Percentiles rank a stretch among this genome's conserved stretches.
phyloP scores from a whole-genome alignment of 1,140 invertebrate genomes.

The Listronotus oregonensis region DNA sequence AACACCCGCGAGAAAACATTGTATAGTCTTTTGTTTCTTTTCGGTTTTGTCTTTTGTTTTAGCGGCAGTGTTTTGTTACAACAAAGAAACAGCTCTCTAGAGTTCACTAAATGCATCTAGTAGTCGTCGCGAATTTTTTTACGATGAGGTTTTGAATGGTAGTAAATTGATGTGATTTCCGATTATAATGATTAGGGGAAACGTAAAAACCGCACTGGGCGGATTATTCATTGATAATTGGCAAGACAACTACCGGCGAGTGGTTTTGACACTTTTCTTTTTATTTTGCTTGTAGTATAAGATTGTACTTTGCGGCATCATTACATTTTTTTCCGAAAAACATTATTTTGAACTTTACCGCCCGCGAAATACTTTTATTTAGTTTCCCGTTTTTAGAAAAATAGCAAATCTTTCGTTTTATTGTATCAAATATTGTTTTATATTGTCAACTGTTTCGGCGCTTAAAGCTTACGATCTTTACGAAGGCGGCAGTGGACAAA shows the following conservation, averaged over 20 bases:
- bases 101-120: slow-evolving; percentile 19
- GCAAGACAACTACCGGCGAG: slow-evolving; percentile 1
- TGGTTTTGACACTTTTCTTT: slow-evolving; percentile 11
- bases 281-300: slow-evolving; percentile 4
- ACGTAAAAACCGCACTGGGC: slow-evolving; percentile 2
- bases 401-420: too few species aligned
- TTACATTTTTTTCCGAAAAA: too few species aligned
- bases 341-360: too few species aligned
- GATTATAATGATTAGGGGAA: slow-evolving; percentile 3
- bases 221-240: slow-evolving; percentile 8
- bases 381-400: too few species aligned
- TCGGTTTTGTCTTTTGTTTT: slow-evolving; percentile 20
- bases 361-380: too few species aligned
- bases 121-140: slow-evolving; percentile 5
- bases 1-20: slow-evolving; percentile 17
- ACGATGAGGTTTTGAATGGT: neutral
- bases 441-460: neutral
- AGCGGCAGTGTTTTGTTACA: slow-evolving; percentile 6
- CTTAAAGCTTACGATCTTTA: neutral
- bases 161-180: slow-evolving; percentile 9
- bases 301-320: too few species aligned
- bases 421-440: too few species aligned
- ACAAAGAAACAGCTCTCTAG: slow-evolving; percentile 22
- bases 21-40: slow-evolving; percentile 10
- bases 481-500: slow-evolving; percentile 1